A percentile compares a stretch with the other conserved stretches of the same genome.
Evolutionary conservation across 2,888 invertebrate genomes (phyloP).

Genomic region (Prenolepis imparis): DNA sequence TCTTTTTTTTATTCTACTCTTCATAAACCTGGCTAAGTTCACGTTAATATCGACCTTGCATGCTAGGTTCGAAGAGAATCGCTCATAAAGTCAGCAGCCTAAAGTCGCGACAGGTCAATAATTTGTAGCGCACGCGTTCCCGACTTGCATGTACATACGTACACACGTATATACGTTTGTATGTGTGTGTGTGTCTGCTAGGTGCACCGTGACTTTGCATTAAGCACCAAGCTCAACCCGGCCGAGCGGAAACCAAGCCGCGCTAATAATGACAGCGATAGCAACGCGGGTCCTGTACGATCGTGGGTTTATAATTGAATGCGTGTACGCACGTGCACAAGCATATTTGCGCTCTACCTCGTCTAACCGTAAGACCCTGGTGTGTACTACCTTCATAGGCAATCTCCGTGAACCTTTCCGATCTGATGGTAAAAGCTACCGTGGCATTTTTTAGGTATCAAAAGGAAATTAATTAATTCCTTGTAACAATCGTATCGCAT

Average conservation of each 20-base stretch:
- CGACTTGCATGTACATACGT: conserved; percentile 26
- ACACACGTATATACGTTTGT: background rate
- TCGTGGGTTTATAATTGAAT: background rate
- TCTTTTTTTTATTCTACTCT: background rate
- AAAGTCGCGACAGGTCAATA: conserved; percentile 71
- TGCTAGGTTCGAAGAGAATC: conserved; percentile 64
- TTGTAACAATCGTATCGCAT: background rate
- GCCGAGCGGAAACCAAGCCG: conserved; percentile 59
- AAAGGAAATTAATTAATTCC: background rate
- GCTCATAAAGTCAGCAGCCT: conserved; percentile 64
- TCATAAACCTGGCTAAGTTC: conserved; percentile 23
- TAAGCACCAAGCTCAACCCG: conserved; percentile 36
- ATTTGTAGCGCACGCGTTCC: conserved; percentile 55
- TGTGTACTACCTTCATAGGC: background rate
- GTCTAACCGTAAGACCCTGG: background rate
- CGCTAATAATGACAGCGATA: conserved; percentile 67
- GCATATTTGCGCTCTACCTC: background rate
- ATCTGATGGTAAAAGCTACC: conserved; percentile 1
- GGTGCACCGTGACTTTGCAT: conserved; percentile 62
- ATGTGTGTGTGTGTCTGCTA: background rate
- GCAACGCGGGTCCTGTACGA: background rate
- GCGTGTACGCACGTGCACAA: background rate
- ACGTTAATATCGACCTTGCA: conserved; percentile 55
- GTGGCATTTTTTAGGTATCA: background rate
- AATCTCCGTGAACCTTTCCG: background rate